Evolutionary conservation across 2,888 invertebrate genomes (phyloP), one percentile per base, ranked within the genome.

Genomic region (Sminthurinus aureus): DNA sequence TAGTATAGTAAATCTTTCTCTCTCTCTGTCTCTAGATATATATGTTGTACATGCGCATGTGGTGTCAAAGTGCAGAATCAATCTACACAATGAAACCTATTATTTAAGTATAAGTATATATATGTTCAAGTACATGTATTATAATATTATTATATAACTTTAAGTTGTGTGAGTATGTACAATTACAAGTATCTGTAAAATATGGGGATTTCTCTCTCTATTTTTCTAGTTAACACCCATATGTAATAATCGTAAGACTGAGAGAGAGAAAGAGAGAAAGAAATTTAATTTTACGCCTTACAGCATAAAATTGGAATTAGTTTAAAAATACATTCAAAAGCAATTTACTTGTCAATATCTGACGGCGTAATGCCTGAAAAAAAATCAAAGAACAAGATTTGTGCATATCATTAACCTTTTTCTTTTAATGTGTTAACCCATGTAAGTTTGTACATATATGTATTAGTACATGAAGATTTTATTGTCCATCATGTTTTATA

Each of bases 301-400:
- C n/a, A 75, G 52, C 51, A 51, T 52, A 38, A 38, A 38, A 38
- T 38, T 38, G 38, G 6, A 38, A 4, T n/a, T 50, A 75, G 9
- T 50, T 75, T 50, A 13, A 71, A 24, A 71, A 12, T 13, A 71
- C 1, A 58, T 58, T 58, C 95, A 91, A 98, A 96, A 90, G 98
- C 94, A 85, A 98, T 97, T 91, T 98, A 98, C 92, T 98, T 98
- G 94, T 99, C 99, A 92, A 99, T 99, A 92, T 98, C 98, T 90
- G 98, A 98, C 83, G 98, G 97, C 89, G 97, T 97, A 91, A 71
- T 71, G 22, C 64, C 64, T 64, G n/a, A 0, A 64, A 64, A 64
- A 64, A 64, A n/a, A n/a, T 18, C 3, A 64, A 64, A n/a, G n/a
- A 64, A 64, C 3, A 64, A 64, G 64, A 64, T 15, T 15, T 64